phyloP scores from a whole-genome alignment of 2,113 vertebrate species.

The Nasalis larvatus region DNA sequence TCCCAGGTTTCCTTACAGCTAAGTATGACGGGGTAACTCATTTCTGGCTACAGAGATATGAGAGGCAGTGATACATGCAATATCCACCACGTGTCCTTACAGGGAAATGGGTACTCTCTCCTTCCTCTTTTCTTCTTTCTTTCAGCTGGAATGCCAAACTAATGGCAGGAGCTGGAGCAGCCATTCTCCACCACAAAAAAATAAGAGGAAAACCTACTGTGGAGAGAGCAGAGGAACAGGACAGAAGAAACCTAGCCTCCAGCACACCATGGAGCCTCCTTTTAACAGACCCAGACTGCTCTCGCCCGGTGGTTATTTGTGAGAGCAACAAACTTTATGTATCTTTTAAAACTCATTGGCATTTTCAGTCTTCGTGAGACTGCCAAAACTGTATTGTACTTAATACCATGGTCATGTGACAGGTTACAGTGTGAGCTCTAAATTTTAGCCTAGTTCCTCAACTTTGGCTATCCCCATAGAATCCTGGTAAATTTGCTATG shows the following conservation, averaged over 20 bases:
- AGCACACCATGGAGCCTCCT: neutral
- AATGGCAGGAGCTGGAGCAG: neutral
- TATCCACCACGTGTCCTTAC: neutral
- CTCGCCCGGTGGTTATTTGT: neutral
- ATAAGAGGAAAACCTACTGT: neutral
- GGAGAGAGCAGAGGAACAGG: neutral
- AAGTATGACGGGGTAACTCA: neutral
- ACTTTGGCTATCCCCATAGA: neutral
- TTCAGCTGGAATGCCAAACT: neutral
- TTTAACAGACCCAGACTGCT: neutral
- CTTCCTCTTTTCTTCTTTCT: neutral
- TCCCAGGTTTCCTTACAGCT: neutral
- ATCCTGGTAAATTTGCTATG: neutral
- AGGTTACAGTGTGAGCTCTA: neutral
- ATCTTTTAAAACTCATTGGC: neutral
- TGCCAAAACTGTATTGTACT: neutral
- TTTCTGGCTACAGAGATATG: neutral
- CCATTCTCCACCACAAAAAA: neutral
- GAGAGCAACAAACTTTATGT: neutral
- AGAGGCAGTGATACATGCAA: neutral
- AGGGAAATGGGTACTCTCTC: too few species aligned
- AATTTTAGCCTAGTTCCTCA: neutral
- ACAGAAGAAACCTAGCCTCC: neutral
- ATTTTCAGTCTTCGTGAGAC: neutral
- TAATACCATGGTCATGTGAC: neutral